Evolutionary conservation across 2,797 vertebrate species (phyloP).

Genomic region (Sciaenops ocellatus): DNA sequence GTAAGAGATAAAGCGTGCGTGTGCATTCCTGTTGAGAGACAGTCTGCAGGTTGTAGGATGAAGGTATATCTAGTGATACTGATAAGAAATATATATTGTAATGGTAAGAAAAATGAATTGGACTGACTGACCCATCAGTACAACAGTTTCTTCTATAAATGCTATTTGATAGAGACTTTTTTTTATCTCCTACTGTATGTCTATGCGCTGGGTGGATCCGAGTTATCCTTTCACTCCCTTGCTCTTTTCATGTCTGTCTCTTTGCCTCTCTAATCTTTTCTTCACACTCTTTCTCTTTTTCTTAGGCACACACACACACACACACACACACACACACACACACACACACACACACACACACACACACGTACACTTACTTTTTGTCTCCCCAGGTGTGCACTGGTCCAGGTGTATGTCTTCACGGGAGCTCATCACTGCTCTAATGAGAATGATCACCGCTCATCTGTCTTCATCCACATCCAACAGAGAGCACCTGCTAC

Average conservation of each 20-base stretch:
- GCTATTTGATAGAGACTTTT: conserved; percentile 43
- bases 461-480: conserved; percentile 88
- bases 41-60: conserved; percentile 43
- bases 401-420: conserved; percentile 86
- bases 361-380: conserved; percentile 53
- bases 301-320: conserved; percentile 28
- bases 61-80: conserved; percentile 53
- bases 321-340: conserved; percentile 25
- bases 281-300: conserved; percentile 36
- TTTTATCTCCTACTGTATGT: conserved; percentile 47
- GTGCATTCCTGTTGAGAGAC: conserved; percentile 24
- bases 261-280: conserved; percentile 44
- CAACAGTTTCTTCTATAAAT: conserved; percentile 45
- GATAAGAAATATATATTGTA: conserved; percentile 63
- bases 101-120: conserved; percentile 56
- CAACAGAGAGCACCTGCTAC: conserved; percentile 88
- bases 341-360: conserved; percentile 35
- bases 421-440: conserved; percentile 85
- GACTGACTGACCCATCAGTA: conserved; percentile 37
- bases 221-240: conserved; percentile 29
- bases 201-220: conserved; percentile 30
- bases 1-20: conserved; percentile 51
- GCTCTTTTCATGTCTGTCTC: conserved; percentile 38
- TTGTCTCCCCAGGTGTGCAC: conserved; percentile 82
- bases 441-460: conserved; percentile 85